Evolutionary conservation across 2,113 vertebrate species (phyloP).

Genomic region (Callipepla californica): DNA sequence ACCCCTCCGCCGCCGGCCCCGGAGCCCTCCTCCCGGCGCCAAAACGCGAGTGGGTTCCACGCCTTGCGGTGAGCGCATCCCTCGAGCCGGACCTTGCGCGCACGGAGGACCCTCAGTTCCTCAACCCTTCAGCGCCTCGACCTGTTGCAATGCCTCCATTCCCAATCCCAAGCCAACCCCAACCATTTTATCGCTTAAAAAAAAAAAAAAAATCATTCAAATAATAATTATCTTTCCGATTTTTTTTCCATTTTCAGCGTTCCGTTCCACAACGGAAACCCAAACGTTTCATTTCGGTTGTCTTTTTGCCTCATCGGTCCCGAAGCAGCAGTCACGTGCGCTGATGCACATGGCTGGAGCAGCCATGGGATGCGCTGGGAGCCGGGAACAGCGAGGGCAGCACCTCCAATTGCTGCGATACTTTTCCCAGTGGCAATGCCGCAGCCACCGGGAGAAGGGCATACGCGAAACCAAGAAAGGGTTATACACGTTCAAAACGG

Average conservation of each 20-base stretch:
- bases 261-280: neutral
- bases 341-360: fast-evolving
- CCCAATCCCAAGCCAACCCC: neutral
- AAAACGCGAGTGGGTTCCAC: no score
- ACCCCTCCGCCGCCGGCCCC: neutral
- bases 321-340: fast-evolving
- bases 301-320: neutral
- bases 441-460: neutral
- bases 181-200: no score
- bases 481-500: neutral
- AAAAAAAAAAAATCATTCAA: no score
- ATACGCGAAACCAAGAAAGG: neutral
- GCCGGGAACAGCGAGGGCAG: neutral
- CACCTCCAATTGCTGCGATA: fast-evolving
- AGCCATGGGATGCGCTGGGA: fast-evolving
- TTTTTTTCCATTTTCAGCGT: fast-evolving
- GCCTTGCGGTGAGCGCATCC: neutral
- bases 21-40: no score
- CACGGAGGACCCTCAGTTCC: neutral
- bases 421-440: neutral
- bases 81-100: neutral
- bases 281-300: fast-evolving
- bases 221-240: no score
- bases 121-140: fast-evolving
- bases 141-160: neutral